A percentile compares a stretch with the other conserved stretches of the same genome.
Evolutionary conservation across 2,113 vertebrate genomes (phyloP).

Genomic region (Campylomormyrus numenius): DNA sequence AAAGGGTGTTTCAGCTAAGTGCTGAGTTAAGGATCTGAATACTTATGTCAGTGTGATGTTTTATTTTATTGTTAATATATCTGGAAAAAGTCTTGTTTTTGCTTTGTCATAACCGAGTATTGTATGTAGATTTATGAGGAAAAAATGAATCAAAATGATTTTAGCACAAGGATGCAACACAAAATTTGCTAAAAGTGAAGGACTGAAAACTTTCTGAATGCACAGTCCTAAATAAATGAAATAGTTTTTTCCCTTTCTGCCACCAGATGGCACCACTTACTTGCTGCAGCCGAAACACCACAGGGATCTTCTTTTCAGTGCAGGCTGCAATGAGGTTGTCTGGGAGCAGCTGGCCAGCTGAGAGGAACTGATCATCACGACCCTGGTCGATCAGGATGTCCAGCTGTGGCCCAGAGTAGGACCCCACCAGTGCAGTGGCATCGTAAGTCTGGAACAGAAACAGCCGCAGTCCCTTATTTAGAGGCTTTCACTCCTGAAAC

Average conservation of each 20-base stretch:
- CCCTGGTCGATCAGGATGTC: conserved; percentile 95
- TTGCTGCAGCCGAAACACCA: conserved; percentile 87
- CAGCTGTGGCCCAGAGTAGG: conserved; percentile 71
- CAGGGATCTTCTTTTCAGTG: conserved; percentile 80
- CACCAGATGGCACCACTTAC: conserved; percentile 52
- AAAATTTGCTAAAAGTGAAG: background rate
- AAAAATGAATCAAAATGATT: background rate
- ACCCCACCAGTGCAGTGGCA: conserved; percentile 71
- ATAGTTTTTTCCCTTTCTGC: background rate
- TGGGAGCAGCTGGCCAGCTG: conserved; percentile 80
- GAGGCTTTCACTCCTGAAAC: background rate
- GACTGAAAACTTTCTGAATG: background rate
- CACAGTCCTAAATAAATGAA: background rate
- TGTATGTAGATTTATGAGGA: background rate
- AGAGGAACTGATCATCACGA: conserved; percentile 87
- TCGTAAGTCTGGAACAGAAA: conserved; percentile 70
- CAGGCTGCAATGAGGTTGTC: conserved; percentile 90
- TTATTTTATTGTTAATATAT: background rate
- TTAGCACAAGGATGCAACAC: background rate
- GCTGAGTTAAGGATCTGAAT: background rate
- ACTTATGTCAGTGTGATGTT: background rate
- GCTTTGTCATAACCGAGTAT: background rate
- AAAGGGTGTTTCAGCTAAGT: background rate
- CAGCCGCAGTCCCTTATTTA: background rate
- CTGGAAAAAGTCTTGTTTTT: background rate